These are phyloP conservation scores for Sarcophaga rosellei DNA, from an alignment of 2,888 invertebrate species.

Conservation along the genomic window DNA sequence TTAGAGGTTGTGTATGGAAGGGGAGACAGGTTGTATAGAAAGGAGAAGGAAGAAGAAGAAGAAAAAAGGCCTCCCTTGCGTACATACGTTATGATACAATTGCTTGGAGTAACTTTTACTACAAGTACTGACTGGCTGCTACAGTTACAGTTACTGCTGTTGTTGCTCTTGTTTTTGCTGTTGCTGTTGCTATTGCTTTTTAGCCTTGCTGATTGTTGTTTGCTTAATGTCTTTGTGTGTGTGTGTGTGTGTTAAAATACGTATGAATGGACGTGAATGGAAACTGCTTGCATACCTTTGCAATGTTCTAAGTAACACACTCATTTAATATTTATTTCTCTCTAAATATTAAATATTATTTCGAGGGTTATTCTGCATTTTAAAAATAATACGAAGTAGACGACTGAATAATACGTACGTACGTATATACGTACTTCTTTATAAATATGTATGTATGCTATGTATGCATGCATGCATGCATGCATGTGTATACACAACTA, in stretches of 20 bases:
- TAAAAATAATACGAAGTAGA: slow-evolving; percentile 56
- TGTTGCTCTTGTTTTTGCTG: background rate
- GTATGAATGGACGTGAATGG: slow-evolving; percentile 70
- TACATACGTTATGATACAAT: slow-evolving; percentile 29
- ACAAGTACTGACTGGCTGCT: slow-evolving; percentile 20
- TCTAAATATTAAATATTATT: slow-evolving; percentile 82
- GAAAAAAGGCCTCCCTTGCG: slow-evolving; percentile 31
- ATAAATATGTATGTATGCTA: background rate
- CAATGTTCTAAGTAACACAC: slow-evolving; percentile 81
- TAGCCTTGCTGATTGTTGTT: slow-evolving; percentile 55
- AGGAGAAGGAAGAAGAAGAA: background rate
- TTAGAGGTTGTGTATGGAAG: background rate
- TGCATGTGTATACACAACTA: background rate
- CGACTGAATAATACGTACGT: slow-evolving; percentile 26
- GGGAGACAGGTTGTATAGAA: background rate
- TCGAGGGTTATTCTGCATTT: slow-evolving; percentile 76
- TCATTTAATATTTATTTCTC: slow-evolving; percentile 82
- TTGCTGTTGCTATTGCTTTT: background rate
- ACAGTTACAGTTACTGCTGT: background rate
- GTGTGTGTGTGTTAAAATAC: slow-evolving; percentile 9
- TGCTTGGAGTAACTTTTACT: slow-evolving; percentile 54
- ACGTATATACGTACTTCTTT: background rate
- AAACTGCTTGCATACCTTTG: slow-evolving; percentile 77
- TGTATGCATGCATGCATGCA: background rate
- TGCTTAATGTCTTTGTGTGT: slow-evolving; percentile 37